Evolutionary conservation across 2,797 vertebrate genomes (phyloP).

Genomic region (Staurois parvus): DNA sequence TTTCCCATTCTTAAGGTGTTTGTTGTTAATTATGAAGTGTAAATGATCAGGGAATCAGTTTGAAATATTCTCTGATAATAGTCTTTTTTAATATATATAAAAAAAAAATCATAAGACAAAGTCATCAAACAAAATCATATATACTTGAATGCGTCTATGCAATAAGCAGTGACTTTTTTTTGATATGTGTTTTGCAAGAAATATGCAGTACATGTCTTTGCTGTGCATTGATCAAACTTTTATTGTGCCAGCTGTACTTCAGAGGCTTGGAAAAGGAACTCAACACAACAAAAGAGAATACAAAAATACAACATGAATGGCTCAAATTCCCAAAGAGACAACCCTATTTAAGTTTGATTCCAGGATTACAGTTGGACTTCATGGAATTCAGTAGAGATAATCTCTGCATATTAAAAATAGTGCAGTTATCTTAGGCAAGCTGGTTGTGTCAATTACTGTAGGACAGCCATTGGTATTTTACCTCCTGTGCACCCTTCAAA

Average conservation of each 20-base stretch:
- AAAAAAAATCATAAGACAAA: not conserved
- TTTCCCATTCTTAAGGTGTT: not conserved
- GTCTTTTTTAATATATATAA: no score
- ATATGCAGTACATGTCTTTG: conserved; percentile 74
- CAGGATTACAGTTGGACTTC: conserved; percentile 75
- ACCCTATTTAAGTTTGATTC: conserved; percentile 80
- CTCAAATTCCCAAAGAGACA: conserved; percentile 78
- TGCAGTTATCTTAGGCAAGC: not conserved
- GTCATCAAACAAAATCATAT: not conserved
- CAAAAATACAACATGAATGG: conserved; percentile 79
- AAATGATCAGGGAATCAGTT: not conserved
- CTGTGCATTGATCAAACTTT: conserved; percentile 83
- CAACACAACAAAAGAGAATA: conserved; percentile 81
- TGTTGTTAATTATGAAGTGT: not conserved
- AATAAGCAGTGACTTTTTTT: conserved; percentile 77
- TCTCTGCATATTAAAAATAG: conserved; percentile 75
- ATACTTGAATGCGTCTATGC: conserved; percentile 34
- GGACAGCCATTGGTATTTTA: not conserved
- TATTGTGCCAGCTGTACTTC: conserved; percentile 82
- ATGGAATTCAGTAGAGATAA: conserved; percentile 73
- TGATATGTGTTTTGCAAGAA: conserved; percentile 77
- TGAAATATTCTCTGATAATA: no score
- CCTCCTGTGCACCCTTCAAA: no score
- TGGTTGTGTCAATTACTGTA: not conserved
- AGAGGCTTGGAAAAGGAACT: conserved; percentile 80